These are phyloP conservation scores for Platycnemis pennipes DNA, from an alignment of 2,888 invertebrate genomes.

Conservation along the genomic window DNA sequence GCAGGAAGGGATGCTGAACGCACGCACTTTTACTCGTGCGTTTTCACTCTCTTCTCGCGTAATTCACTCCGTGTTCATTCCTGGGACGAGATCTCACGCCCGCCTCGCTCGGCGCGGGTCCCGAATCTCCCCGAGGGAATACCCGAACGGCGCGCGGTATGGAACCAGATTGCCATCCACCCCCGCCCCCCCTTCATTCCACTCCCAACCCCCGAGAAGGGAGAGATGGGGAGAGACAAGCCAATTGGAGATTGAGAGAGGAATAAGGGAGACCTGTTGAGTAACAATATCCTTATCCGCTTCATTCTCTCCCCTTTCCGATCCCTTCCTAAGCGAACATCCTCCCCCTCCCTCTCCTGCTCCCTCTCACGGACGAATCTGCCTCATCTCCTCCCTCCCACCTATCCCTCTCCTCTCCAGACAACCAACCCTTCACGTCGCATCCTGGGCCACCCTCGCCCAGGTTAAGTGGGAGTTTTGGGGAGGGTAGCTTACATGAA, in stretches of 20 bases:
- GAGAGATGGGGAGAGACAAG: neutral
- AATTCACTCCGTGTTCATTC: neutral
- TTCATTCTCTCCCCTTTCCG: neutral
- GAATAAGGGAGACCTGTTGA: slow-evolving; percentile 16
- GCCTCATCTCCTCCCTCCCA: neutral
- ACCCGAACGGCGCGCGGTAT: neutral
- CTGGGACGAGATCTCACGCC: neutral
- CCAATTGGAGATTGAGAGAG: slow-evolving; percentile 37
- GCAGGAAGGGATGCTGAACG: neutral
- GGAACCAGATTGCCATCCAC: neutral
- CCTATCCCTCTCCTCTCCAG: neutral
- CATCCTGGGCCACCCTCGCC: neutral
- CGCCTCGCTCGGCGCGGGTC: neutral
- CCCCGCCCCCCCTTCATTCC: neutral
- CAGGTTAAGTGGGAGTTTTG: no score
- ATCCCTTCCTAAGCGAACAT: neutral
- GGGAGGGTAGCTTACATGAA: neutral
- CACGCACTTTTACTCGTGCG: neutral
- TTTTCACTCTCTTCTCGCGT: neutral
- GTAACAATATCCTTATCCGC: slow-evolving; percentile 10
- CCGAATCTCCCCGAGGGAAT: neutral
- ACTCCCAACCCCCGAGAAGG: neutral
- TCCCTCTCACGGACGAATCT: neutral
- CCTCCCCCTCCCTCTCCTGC: neutral
- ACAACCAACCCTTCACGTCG: neutral